phyloP scores from a whole-genome alignment of 2,888 invertebrate species.

The Helleia helle region DNA sequence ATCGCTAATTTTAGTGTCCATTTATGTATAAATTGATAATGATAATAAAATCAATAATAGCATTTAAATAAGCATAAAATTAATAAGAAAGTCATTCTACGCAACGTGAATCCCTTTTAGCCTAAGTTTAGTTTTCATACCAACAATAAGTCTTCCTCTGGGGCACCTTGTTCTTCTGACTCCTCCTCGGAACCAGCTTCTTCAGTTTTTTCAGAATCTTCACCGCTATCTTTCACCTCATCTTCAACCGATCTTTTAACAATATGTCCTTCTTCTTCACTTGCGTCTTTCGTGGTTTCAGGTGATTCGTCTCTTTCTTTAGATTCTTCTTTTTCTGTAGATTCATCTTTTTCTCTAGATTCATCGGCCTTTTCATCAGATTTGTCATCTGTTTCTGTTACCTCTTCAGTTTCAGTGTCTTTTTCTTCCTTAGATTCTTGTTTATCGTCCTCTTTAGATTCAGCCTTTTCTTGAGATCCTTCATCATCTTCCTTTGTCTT shows the following conservation, averaged over 20 bases:
- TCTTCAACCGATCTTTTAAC: constrained; percentile 13
- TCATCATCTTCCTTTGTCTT: constrained; percentile 50
- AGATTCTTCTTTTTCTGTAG: constrained; percentile 29
- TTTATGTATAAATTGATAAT: too few species aligned
- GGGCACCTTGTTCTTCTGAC: constrained; percentile 57
- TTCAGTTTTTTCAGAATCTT: constrained; percentile 30
- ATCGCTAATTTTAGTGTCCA: too few species aligned
- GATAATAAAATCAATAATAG: too few species aligned
- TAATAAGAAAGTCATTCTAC: too few species aligned
- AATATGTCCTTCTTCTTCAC: constrained; percentile 11
- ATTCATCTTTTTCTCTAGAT: constrained; percentile 19
- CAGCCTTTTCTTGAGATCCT: constrained; percentile 60
- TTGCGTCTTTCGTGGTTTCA: constrained; percentile 21
- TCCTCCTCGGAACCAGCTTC: constrained; percentile 36
- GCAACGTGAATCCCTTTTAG: too few species aligned
- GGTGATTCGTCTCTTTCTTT: constrained; percentile 31
- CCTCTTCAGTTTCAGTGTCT: constrained; percentile 16
- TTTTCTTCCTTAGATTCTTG: constrained; percentile 31
- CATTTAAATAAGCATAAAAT: too few species aligned
- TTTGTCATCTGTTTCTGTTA: constrained; percentile 28
- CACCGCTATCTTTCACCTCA: constrained; percentile 23
- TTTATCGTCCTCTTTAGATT: constrained; percentile 38
- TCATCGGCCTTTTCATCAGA: constrained; percentile 32
- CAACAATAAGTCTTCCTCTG: constrained; percentile 78
- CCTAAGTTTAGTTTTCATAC: constrained; percentile 40